Evolutionary conservation across 2,113 vertebrate species (phyloP).

Genomic region (Paedocypris sp.): DNA sequence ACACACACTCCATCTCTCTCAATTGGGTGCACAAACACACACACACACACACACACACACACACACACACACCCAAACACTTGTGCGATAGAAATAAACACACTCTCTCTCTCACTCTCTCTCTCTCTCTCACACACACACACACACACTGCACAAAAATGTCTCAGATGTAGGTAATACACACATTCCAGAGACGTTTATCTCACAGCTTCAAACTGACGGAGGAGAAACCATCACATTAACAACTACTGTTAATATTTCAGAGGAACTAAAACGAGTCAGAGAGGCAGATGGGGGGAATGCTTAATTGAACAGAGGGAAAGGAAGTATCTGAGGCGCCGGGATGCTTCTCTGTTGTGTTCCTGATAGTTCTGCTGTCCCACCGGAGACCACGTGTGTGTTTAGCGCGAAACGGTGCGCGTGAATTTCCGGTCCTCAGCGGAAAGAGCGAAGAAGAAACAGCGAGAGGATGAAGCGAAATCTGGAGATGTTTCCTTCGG

Average conservation of each 20-base stretch:
- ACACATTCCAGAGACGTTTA: constrained; percentile 41
- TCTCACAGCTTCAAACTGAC: constrained; percentile 51
- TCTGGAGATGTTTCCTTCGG: too few species aligned
- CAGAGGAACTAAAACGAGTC: constrained; percentile 41
- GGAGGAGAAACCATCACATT: constrained; percentile 47
- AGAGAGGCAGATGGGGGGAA: constrained; percentile 56
- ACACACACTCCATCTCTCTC: background rate
- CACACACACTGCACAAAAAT: background rate
- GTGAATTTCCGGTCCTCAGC: constrained; percentile 1
- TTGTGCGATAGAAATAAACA: too few species aligned
- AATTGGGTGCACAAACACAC: too few species aligned
- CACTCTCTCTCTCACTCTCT: too few species aligned
- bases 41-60: background rate
- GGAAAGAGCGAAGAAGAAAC: background rate
- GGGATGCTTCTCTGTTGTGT: constrained; percentile 39
- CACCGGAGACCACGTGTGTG: constrained; percentile 39
- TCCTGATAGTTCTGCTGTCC: constrained; percentile 36
- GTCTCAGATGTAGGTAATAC: constrained; percentile 38
- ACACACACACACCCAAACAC: too few species aligned
- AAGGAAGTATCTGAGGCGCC: constrained; percentile 53
- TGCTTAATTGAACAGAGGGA: constrained; percentile 64
- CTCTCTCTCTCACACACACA: too few species aligned
- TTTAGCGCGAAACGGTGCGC: background rate
- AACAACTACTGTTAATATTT: constrained; percentile 51
- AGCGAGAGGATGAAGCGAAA: background rate